Conservation (phyloP, 2,888 invertebrate genomes). For the Polymixis flavicincta region DNA sequence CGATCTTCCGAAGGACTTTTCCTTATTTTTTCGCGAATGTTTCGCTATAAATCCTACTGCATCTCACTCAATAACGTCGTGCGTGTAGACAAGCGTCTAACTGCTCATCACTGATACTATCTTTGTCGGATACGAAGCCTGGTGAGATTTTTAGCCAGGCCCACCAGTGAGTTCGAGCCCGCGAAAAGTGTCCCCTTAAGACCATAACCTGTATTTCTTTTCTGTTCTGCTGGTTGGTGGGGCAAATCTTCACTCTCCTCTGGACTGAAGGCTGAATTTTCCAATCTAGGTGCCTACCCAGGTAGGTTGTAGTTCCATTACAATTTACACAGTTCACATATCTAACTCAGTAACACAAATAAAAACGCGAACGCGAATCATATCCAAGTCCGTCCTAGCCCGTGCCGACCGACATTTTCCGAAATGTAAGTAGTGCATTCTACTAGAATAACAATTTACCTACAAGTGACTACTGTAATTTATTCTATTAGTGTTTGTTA, state of each 20-base stretch:
- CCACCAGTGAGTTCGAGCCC: no score
- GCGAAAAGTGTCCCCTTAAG: no score
- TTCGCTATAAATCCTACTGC: no score
- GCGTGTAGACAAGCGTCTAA: no score
- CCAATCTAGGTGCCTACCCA: not conserved
- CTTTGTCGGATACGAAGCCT: no score
- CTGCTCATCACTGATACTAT: no score
- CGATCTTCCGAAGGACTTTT: no score
- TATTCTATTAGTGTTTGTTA: constrained; percentile 19
- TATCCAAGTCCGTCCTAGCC: constrained; percentile 26
- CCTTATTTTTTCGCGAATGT: no score
- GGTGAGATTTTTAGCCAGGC: no score
- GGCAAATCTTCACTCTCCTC: not conserved
- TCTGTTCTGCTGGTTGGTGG: not conserved
- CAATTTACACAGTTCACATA: not conserved
- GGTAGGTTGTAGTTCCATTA: not conserved
- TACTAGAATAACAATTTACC: constrained; percentile 19
- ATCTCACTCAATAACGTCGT: no score
- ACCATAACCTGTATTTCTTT: no score
- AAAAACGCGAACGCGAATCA: constrained; percentile 15
- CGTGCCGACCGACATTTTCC: constrained; percentile 3
- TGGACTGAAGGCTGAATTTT: not conserved
- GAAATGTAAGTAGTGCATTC: constrained; percentile 1
- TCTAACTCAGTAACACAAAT: not conserved
- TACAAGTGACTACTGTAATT: constrained; percentile 13